Evolutionary conservation across 2,888 invertebrate genomes (phyloP).

Genomic region (Phyllotreta striolata): DNA sequence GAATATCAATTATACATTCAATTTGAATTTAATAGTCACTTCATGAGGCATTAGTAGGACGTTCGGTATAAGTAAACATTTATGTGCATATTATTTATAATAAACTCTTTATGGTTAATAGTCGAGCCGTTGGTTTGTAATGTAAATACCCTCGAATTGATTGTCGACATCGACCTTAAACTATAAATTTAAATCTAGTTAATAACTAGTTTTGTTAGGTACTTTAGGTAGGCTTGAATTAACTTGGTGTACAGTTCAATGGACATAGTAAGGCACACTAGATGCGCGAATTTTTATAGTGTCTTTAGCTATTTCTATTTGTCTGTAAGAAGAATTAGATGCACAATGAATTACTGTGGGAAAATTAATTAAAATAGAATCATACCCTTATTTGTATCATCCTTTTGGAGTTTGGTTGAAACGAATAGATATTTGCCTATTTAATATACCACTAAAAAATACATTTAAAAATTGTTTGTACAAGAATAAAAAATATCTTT

Average conservation of each 20-base stretch:
- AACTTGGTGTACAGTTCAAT: not conserved
- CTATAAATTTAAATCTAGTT: conserved; percentile 18
- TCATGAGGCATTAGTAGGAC: not conserved
- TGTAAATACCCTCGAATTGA: conserved; percentile 13
- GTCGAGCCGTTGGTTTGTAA: not conserved
- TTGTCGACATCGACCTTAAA: conserved; percentile 18
- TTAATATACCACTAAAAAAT: no score
- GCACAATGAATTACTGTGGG: no score
- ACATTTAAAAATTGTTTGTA: no score
- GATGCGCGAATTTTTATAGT: no score
- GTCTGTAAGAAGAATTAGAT: no score
- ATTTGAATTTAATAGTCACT: conserved; percentile 6
- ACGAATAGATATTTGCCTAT: no score
- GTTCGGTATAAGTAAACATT: conserved; percentile 4
- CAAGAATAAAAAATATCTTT: no score
- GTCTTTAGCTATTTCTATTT: no score
- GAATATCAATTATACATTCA: conserved; percentile 2
- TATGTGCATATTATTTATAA: conserved; percentile 2
- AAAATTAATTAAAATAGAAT: no score
- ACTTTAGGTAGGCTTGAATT: conserved; percentile 1
- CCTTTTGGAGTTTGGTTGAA: no score
- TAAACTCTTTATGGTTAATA: conserved; percentile 15
- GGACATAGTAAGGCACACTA: no score
- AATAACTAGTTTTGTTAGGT: conserved; percentile 17
- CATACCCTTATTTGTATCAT: no score